A percentile compares a stretch with the other conserved stretches of the same genome.
Conservation (phyloP, 2,888 invertebrate species). For the Hoplodrina blanda region DNA sequence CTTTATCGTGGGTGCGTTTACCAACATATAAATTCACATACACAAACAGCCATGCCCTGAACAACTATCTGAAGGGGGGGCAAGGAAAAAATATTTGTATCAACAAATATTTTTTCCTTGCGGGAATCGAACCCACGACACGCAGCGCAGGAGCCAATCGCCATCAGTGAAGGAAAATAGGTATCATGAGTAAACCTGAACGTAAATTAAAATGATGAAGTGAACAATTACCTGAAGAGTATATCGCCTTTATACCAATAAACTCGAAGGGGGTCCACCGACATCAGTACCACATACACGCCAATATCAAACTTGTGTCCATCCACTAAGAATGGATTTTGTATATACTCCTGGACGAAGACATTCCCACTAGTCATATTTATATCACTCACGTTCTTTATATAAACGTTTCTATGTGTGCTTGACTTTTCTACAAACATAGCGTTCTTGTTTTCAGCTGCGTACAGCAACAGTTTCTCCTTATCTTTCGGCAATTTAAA, state of each 20-base stretch:
- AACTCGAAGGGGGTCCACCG: conserved; percentile 96
- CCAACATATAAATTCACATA: no score
- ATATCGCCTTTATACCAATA: conserved; percentile 97
- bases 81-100: no score
- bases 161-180: no score
- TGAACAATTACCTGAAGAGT: conserved; percentile 93
- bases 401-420: conserved; percentile 96
- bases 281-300: conserved; percentile 97
- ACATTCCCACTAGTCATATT: conserved; percentile 93
- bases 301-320: conserved; percentile 99
- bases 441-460: conserved; percentile 91
- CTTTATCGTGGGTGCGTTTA: no score
- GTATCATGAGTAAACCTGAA: no score
- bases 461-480: conserved; percentile 93
- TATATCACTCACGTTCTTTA: conserved; percentile 93
- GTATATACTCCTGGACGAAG: conserved; percentile 98
- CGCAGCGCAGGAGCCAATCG: no score
- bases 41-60: no score
- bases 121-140: no score
- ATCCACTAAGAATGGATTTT: conserved; percentile 96
- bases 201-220: conserved; percentile 13
- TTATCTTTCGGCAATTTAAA: conserved; percentile 96
- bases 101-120: no score
- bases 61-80: no score
- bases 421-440: conserved; percentile 98